These are phyloP conservation scores for Coracias cyanogaster DNA, from an alignment of 2,797 vertebrate species.

Conservation along the genomic window DNA sequence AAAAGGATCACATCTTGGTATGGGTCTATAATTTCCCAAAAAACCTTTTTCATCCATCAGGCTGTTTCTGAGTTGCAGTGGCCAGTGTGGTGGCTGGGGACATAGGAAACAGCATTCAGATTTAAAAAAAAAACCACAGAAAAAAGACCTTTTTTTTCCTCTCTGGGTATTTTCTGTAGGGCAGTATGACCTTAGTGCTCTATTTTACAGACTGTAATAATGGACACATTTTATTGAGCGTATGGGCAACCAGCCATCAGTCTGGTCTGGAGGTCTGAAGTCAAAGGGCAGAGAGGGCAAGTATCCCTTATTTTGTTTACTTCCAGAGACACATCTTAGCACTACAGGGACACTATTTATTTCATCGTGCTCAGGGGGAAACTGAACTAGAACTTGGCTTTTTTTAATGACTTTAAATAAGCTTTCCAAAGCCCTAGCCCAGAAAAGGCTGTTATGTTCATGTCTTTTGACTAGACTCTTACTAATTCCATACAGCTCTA, in stretches of 20 bases:
- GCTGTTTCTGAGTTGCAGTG: not conserved
- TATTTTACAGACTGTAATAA: conserved; percentile 37
- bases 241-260: conserved; percentile 17
- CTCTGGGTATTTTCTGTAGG: not conserved
- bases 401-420: conserved; percentile 47
- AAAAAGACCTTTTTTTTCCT: not conserved
- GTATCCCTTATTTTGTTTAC: conserved; percentile 48
- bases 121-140: not conserved
- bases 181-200: not conserved
- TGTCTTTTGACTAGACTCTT: conserved; percentile 24
- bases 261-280: conserved; percentile 23
- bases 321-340: conserved; percentile 15
- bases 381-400: conserved; percentile 25
- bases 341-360: conserved; percentile 17
- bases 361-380: not conserved
- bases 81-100: not conserved
- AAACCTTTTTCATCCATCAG: not conserved
- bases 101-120: not conserved
- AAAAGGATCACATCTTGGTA: not conserved
- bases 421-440: conserved; percentile 7
- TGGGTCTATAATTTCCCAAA: not conserved
- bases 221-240: conserved; percentile 44
- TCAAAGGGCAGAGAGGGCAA: conserved; percentile 47
- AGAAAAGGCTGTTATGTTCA: not conserved
- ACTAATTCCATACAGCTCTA: not conserved